Conservation (phyloP, 2,888 invertebrate genomes). For the Pachycephus smyrnensis region DNA sequence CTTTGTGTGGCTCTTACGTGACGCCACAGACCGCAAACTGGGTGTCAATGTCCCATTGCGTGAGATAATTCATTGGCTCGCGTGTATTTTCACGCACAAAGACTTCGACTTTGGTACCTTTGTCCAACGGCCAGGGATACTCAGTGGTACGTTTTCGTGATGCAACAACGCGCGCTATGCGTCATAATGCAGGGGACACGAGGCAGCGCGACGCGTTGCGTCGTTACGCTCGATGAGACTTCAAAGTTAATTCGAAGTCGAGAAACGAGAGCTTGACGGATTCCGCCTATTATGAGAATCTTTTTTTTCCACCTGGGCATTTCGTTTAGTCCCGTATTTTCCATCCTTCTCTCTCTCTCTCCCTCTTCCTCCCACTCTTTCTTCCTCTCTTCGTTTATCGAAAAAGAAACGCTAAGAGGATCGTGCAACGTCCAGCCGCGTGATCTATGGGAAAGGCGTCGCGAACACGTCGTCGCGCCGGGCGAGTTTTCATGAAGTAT, state of each 20-base stretch:
- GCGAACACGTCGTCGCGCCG: not conserved
- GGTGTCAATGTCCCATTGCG: slow-evolving; percentile 53
- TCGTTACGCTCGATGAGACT: slow-evolving; percentile 4
- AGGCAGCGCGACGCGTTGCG: not conserved
- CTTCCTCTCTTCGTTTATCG: not conserved
- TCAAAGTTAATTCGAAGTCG: not conserved
- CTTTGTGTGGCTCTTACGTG: slow-evolving; percentile 41
- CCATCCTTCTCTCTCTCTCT: too few species aligned
- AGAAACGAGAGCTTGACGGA: not conserved
- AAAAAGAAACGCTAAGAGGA: not conserved
- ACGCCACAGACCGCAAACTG: slow-evolving; percentile 50
- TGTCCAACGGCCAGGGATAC: slow-evolving; percentile 24
- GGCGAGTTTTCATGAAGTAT: not conserved
- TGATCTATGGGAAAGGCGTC: not conserved
- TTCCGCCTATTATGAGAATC: not conserved
- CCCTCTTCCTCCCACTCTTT: not conserved
- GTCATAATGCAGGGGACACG: not conserved
- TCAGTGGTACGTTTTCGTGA: not conserved
- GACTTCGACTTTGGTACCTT: slow-evolving; percentile 40
- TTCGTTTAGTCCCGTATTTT: not conserved
- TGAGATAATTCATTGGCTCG: slow-evolving; percentile 48
- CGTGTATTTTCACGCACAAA: slow-evolving; percentile 13
- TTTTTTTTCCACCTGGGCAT: not conserved
- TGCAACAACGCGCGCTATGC: not conserved
- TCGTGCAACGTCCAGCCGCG: not conserved